Evolutionary conservation across 2,888 invertebrate genomes (phyloP).

Genomic region (Synergus laeviventris): DNA sequence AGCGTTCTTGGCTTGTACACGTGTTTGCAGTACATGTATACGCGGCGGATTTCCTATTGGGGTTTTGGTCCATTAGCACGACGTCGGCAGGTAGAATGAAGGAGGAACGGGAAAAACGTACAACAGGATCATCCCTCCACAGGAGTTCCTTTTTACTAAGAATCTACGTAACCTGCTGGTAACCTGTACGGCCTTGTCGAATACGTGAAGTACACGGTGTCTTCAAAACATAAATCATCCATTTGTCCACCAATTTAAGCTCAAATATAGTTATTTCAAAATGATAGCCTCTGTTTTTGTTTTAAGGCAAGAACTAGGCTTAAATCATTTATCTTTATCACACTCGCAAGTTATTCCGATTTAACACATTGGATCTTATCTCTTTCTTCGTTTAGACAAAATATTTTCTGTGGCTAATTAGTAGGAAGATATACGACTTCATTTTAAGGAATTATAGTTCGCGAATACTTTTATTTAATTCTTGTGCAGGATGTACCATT

Average conservation of each 20-base stretch:
- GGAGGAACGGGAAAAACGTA: slow-evolving; percentile 50
- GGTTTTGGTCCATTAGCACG: slow-evolving; percentile 51
- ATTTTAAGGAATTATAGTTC: too few species aligned
- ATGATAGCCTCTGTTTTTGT: not conserved
- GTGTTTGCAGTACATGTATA: slow-evolving; percentile 10
- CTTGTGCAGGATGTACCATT: too few species aligned
- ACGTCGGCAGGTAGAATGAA: slow-evolving; percentile 50
- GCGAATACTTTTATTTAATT: too few species aligned
- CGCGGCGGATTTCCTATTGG: slow-evolving; percentile 27
- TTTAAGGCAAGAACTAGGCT: too few species aligned
- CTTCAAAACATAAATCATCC: slow-evolving; percentile 38
- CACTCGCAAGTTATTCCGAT: too few species aligned
- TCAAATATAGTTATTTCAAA: not conserved
- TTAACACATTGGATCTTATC: too few species aligned
- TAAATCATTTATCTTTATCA: too few species aligned
- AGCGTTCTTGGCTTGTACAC: slow-evolving; percentile 29
- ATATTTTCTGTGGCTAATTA: too few species aligned
- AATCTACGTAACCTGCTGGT: slow-evolving; percentile 49
- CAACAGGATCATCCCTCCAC: slow-evolving; percentile 50
- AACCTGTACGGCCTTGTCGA: slow-evolving; percentile 51
- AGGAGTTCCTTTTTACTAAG: slow-evolving; percentile 53
- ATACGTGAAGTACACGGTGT: slow-evolving; percentile 43
- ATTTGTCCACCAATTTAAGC: not conserved
- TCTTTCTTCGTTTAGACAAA: too few species aligned
- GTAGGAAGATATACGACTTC: too few species aligned